A percentile compares a stretch with the other conserved stretches of the same genome.
Evolutionary conservation across 2,113 vertebrate genomes (phyloP).

Genomic region (Fregetta grallaria): DNA sequence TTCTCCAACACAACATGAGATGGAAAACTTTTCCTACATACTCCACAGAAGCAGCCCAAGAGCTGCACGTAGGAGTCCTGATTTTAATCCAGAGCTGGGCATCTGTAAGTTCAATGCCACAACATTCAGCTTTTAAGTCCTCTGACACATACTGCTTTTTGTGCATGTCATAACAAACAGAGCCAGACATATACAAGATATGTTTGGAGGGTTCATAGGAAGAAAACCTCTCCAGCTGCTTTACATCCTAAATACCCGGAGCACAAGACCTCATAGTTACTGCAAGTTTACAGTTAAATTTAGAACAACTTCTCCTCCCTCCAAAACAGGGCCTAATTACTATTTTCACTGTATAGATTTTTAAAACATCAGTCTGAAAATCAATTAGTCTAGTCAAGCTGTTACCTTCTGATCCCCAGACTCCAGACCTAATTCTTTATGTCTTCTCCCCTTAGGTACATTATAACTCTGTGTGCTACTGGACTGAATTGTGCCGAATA

Average conservation of each 20-base stretch:
- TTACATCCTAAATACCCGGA: not conserved
- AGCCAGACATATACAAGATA: not conserved
- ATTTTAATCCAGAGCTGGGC: not conserved
- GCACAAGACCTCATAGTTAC: not conserved
- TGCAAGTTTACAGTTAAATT: conserved; percentile 12
- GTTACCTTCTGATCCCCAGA: conserved; percentile 45
- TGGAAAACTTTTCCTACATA: not conserved
- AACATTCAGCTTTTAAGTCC: not conserved
- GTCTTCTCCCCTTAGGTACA: not conserved
- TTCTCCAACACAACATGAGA: not conserved
- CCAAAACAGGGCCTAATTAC: conserved; percentile 2
- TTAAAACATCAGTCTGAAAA: conserved; percentile 36
- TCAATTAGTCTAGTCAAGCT: conserved; percentile 62
- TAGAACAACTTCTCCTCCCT: not conserved
- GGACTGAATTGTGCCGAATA: conserved; percentile 4
- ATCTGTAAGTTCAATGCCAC: not conserved
- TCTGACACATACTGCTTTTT: not conserved
- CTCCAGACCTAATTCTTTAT: conserved; percentile 59
- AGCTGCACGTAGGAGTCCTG: not conserved
- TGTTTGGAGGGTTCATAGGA: not conserved
- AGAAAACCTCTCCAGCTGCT: not conserved
- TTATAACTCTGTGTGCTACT: not conserved
- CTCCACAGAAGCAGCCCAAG: not conserved
- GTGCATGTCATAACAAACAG: not conserved
- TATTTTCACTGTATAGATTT: conserved; percentile 24